Base-by-base conservation (phyloP, 30 jellyfish, hydroid and myxozoan species). In the Rhopilema esculentum region DNA sequence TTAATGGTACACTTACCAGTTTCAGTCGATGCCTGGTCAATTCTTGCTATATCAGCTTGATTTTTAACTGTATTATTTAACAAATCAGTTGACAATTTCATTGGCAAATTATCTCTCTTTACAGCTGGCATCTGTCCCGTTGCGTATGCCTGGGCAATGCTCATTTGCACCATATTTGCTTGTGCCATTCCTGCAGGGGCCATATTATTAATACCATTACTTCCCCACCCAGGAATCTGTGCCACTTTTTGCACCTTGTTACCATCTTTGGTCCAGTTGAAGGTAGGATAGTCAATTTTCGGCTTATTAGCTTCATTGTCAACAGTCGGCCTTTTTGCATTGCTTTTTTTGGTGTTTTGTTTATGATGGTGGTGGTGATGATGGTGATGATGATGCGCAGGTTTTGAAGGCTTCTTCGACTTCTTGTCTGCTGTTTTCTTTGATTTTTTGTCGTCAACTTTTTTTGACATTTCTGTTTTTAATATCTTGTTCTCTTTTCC, bases 361-460 rank as follows among this genome's bases (percentile, higher is more conserved):
- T 91, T 95, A 28, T 71, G 92, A 53, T 85, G 95, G 66, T 91
- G 97, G 50, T 84, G 97, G 72, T 91, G 95, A 30, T 91, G 97
- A 62, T 91, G 95, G 51, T 91, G 94, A 33, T 67, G 87, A 28
- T 88, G 96, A 4, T 90, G 97, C 53, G 63, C 67, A 4, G 49
- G 53, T 16, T 79, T 76, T 22, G 80, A 66, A 16, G 57, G 33
- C 30, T 80, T 80, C 69, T 71, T 72, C 21, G 64, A 52, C 25
- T 73, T 49, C 48, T 79, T 79, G 9, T 65, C 80, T 28, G 27
- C 22, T 9, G 26, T 65, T 19, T 79, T 65, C 53, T 71, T 71
- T 28, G 20, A 24, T 29, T 79, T 27, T 4, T 79, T 62, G 67
- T 48, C 22, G 26, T 30, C 82, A 12, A 21, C 69, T 21, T 64